These are phyloP conservation scores for Tuberolachnus salignus DNA, from an alignment of 2,888 invertebrate species.

Conservation along the genomic window DNA sequence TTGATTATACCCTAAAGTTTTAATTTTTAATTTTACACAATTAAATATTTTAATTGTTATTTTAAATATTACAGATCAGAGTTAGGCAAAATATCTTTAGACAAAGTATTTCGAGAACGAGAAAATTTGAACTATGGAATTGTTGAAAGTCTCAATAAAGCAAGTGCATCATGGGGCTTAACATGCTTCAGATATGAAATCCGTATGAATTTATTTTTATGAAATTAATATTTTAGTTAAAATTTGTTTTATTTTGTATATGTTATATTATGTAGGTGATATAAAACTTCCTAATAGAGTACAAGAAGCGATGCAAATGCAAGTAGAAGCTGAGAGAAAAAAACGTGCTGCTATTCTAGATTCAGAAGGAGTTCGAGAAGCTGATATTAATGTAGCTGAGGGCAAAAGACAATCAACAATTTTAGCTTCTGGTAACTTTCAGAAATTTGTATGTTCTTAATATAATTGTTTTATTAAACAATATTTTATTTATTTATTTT, in stretches of 20 bases:
- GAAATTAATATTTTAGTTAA: neutral
- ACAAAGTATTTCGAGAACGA: constrained; percentile 95
- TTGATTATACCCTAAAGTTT: too few species aligned
- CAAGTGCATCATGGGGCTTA: constrained; percentile 98
- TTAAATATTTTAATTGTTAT: constrained; percentile 1
- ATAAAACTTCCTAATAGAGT: constrained; percentile 78
- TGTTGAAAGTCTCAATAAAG: constrained; percentile 96
- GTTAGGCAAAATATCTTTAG: constrained; percentile 94
- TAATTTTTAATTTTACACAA: neutral
- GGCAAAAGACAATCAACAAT: constrained; percentile 91
- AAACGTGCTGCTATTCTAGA: constrained; percentile 96
- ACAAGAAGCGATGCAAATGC: constrained; percentile 99
- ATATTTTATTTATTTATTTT: constrained; percentile 59
- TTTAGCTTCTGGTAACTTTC: constrained; percentile 77
- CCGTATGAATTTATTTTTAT: constrained; percentile 67
- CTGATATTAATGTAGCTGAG: constrained; percentile 97
- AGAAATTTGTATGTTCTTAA: neutral
- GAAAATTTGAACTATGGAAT: constrained; percentile 94
- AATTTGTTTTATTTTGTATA: constrained; percentile 39
- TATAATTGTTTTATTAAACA: neutral
- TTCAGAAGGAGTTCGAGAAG: constrained; percentile 90
- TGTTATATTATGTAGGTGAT: constrained; percentile 62
- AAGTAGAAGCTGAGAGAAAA: constrained; percentile 96
- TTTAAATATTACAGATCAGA: constrained; percentile 70
- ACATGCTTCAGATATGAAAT: constrained; percentile 95